These are phyloP conservation scores for Zaprionus lineosus DNA, from an alignment of 2,888 invertebrate species.

Conservation along the genomic window DNA sequence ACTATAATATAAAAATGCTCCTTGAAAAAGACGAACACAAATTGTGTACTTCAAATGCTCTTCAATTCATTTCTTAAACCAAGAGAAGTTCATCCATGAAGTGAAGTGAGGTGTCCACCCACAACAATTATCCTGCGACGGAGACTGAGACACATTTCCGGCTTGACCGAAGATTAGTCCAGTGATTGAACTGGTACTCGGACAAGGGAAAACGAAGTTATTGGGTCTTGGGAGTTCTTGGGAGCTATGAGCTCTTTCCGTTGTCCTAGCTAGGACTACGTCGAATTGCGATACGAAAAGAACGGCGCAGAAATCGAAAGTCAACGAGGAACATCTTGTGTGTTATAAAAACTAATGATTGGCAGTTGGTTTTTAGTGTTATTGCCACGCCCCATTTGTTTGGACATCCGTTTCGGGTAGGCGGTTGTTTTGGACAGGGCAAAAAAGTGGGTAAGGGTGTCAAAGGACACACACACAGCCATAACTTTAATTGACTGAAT, in stretches of 20 bases:
- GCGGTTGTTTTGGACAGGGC: too few relatives aligned
- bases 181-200: constrained; percentile 64
- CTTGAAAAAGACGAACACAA: too few relatives aligned
- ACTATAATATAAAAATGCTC: too few relatives aligned
- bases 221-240: constrained; percentile 6
- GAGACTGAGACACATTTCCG: constrained; percentile 63
- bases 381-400: constrained; percentile 69
- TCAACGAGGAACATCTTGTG: constrained; percentile 59
- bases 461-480: too few relatives aligned
- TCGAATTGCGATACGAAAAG: constrained; percentile 39
- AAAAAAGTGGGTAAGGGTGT: too few relatives aligned
- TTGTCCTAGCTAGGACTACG: too few relatives aligned
- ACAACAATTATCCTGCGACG: constrained; percentile 45
- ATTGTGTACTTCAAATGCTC: too few relatives aligned
- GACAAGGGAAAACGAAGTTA: constrained; percentile 63
- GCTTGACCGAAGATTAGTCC: constrained; percentile 48
- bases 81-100: too few relatives aligned
- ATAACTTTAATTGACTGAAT: too few relatives aligned
- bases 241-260: too few relatives aligned
- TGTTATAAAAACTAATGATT: constrained; percentile 72
- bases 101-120: too few relatives aligned
- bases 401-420: constrained; percentile 45
- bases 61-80: too few relatives aligned
- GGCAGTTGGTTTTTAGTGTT: constrained; percentile 73
- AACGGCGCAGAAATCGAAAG: constrained; percentile 34